Evolutionary conservation across 2,113 vertebrate species (phyloP).

Genomic region (Delphinus delphis): DNA sequence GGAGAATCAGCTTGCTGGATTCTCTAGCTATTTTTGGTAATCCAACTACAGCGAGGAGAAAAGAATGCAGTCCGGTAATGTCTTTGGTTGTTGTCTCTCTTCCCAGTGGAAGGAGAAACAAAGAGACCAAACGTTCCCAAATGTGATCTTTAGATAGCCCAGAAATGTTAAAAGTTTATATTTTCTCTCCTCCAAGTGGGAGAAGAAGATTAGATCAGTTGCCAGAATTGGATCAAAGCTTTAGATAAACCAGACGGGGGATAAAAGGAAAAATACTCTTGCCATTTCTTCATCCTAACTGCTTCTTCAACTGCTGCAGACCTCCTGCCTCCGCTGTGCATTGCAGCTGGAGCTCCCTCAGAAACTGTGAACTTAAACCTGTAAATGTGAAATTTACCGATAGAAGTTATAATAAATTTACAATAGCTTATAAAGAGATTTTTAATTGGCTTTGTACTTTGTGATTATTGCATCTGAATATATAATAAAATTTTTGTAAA

Average conservation of each 20-base stretch:
- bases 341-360: neutral
- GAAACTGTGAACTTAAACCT: neutral
- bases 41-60: neutral
- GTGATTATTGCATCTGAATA: neutral
- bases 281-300: neutral
- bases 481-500: neutral
- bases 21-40: neutral
- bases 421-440: neutral
- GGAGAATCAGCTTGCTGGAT: neutral
- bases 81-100: neutral
- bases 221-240: neutral
- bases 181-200: neutral
- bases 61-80: neutral
- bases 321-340: fast-evolving
- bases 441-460: neutral
- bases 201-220: neutral
- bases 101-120: neutral
- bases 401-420: neutral
- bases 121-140: neutral
- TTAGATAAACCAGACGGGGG: neutral
- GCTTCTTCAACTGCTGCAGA: neutral
- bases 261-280: neutral
- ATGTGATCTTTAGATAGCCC: neutral
- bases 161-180: neutral
- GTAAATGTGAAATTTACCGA: neutral